A percentile compares a stretch with the other conserved stretches of the same genome.
phyloP scores from a whole-genome alignment of 2,113 vertebrate genomes.

The Psephotus haematonotus region DNA sequence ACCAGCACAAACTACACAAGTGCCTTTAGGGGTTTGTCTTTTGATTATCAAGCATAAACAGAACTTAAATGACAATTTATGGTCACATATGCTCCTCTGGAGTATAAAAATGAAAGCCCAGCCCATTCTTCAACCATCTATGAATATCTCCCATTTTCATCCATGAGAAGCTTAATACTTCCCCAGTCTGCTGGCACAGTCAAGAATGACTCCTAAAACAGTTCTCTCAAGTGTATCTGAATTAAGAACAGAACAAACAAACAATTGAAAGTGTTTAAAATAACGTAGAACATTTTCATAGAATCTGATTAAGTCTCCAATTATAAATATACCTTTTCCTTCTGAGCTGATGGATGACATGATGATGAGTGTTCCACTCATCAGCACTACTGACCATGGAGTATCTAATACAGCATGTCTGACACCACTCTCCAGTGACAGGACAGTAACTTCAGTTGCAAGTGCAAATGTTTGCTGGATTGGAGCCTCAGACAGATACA shows the following conservation, averaged over 20 bases:
- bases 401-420: not conserved
- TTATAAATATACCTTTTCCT: not conserved
- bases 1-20: not conserved
- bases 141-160: not conserved
- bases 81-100: not conserved
- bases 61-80: not conserved
- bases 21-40: not conserved
- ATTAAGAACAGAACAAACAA: not conserved
- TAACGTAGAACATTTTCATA: not conserved
- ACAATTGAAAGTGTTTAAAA: not conserved
- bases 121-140: not conserved
- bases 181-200: not conserved
- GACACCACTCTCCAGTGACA: not conserved
- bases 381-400: not conserved
- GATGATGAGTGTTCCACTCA: not conserved
- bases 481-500: not conserved
- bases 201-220: not conserved
- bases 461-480: not conserved
- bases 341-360: not conserved
- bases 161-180: not conserved
- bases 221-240: not conserved
- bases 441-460: not conserved
- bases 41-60: not conserved
- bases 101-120: not conserved
- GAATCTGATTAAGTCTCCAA: not conserved